These are phyloP conservation scores for Scotopteryx bipunctaria DNA, from an alignment of 2,888 invertebrate species.

Conservation along the genomic window DNA sequence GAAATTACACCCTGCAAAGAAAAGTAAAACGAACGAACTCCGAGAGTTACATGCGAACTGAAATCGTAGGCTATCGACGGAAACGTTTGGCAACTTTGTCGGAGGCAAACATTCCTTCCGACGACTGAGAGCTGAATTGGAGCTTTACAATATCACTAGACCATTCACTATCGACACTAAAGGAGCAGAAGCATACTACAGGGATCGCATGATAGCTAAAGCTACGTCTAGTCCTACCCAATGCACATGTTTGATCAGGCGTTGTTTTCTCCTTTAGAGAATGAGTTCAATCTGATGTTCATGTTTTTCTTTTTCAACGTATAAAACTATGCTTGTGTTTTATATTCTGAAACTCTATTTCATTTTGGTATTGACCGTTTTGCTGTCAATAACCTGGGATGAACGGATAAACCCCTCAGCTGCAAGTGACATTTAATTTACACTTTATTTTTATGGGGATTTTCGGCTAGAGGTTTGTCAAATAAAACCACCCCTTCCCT, in stretches of 20 bases:
- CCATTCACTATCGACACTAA: neutral
- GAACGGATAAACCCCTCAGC: slow-evolving; percentile 37
- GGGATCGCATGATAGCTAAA: neutral
- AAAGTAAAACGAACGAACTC: too few species aligned
- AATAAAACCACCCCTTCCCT: slow-evolving; percentile 31
- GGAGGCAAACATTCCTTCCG: slow-evolving; percentile 1
- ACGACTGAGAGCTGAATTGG: slow-evolving; percentile 6
- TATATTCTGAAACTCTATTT: neutral
- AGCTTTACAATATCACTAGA: slow-evolving; percentile 2
- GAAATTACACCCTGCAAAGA: too few species aligned
- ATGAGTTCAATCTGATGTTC: too few species aligned
- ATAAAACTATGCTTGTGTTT: neutral
- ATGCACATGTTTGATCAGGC: too few species aligned
- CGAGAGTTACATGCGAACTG: neutral
- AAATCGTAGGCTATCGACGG: slow-evolving; percentile 9
- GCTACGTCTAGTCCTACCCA: too few species aligned
- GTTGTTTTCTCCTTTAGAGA: too few species aligned
- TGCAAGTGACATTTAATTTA: slow-evolving; percentile 58
- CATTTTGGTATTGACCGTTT: slow-evolving; percentile 2
- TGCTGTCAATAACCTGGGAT: slow-evolving; percentile 5
- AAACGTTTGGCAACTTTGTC: slow-evolving; percentile 3
- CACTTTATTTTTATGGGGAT: slow-evolving; percentile 47
- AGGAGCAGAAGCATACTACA: neutral
- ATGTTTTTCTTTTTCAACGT: too few species aligned
- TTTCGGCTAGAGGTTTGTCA: slow-evolving; percentile 38